phyloP scores from a whole-genome alignment of 2,888 invertebrate genomes.

The Drosophila emarginata region DNA sequence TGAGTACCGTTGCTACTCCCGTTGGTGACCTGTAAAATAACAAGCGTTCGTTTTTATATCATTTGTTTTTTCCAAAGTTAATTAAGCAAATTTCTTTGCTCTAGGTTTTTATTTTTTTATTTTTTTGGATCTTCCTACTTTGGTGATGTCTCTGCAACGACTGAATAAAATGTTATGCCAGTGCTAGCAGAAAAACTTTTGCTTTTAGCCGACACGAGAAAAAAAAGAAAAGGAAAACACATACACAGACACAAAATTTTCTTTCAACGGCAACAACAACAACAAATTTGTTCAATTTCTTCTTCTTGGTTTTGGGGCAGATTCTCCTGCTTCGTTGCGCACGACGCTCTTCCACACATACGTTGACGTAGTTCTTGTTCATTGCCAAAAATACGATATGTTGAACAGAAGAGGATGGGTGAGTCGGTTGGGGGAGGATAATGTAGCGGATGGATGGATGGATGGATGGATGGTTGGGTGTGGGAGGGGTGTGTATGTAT shows the following conservation, averaged over 20 bases:
- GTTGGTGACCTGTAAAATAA: conserved; percentile 84
- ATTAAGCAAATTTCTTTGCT: neutral
- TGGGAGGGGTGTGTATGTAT: conserved; percentile 41
- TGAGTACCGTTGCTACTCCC: conserved; percentile 67
- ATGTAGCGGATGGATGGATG: neutral
- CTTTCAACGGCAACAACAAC: conserved; percentile 20
- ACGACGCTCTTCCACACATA: conserved; percentile 72
- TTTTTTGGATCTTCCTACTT: conserved; percentile 38
- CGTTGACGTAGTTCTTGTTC: conserved; percentile 73
- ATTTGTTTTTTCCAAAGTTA: neutral
- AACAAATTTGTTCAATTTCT: conserved; percentile 39
- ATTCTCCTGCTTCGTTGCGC: conserved; percentile 62
- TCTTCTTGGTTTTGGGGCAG: conserved; percentile 28
- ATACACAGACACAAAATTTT: conserved; percentile 28
- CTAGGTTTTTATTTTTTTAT: neutral
- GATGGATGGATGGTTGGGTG: neutral
- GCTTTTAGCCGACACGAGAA: conserved; percentile 55
- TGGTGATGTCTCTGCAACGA: conserved; percentile 79
- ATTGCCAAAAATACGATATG: conserved; percentile 79
- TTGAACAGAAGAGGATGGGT: too few relatives aligned
- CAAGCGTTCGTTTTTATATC: neutral
- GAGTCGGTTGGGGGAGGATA: neutral
- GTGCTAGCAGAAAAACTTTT: conserved; percentile 75
- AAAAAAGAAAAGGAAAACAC: conserved; percentile 34
- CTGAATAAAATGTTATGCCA: conserved; percentile 82